These are phyloP conservation scores for Holothuria leucospilota DNA, from an alignment of 53 echinoderm and acorn worm species.

Conservation along the genomic window DNA sequence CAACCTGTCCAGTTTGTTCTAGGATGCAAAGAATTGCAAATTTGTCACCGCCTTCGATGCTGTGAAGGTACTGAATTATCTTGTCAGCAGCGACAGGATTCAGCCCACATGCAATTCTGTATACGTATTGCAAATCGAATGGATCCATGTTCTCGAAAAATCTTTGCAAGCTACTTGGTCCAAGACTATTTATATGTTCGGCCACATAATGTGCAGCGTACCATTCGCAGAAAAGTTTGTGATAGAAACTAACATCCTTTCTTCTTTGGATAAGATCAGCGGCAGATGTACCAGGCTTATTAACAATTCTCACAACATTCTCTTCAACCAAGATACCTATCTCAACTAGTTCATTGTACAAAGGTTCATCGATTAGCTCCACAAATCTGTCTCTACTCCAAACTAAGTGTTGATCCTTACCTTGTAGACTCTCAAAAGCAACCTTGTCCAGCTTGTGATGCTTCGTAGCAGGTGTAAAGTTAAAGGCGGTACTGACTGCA, in stretches of 20 bases:
- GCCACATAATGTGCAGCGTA: conserved; percentile 19
- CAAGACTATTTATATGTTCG: no score
- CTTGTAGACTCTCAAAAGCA: conserved; percentile 14
- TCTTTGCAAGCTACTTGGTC: no score
- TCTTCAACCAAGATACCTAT: conserved; percentile 18
- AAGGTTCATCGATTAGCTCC: background rate
- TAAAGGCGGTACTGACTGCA: no score
- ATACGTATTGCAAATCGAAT: conserved; percentile 5
- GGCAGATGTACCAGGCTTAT: no score
- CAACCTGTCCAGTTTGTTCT: conserved; percentile 19
- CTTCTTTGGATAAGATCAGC: background rate
- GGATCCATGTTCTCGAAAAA: background rate
- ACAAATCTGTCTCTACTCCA: background rate
- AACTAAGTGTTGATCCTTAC: background rate
- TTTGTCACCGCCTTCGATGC: background rate
- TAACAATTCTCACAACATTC: no score
- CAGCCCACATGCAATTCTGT: background rate
- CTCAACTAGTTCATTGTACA: background rate
- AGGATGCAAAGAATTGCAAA: conserved; percentile 9
- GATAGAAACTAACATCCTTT: background rate
- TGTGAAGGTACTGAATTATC: background rate
- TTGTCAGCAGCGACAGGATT: background rate
- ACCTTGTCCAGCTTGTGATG: background rate
- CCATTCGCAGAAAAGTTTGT: conserved; percentile 31
- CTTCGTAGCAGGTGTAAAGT: background rate